Evolutionary conservation across 2,888 invertebrate species (phyloP).

Genomic region (Abscondita cerata): DNA sequence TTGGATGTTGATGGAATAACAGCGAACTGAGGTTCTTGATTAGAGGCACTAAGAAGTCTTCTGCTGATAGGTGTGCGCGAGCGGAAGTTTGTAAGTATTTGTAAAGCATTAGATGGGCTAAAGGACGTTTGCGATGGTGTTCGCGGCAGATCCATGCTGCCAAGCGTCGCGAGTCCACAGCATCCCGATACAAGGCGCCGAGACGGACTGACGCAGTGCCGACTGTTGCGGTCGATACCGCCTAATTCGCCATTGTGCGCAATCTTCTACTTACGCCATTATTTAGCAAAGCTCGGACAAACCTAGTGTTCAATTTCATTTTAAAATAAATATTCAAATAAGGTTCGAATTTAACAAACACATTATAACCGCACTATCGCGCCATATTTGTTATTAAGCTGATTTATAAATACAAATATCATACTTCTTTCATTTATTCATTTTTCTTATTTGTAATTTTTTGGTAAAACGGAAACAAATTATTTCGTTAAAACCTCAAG

Average conservation of each 20-base stretch:
- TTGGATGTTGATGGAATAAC: conserved; percentile 56
- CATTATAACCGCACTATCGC: too few relatives aligned
- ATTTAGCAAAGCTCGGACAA: conserved; percentile 21
- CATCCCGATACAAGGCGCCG: conserved; percentile 47
- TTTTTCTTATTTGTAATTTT: too few relatives aligned
- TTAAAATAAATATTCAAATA: too few relatives aligned
- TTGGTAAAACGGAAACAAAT: too few relatives aligned
- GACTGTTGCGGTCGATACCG: conserved; percentile 35
- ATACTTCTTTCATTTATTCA: too few relatives aligned
- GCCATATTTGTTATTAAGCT: too few relatives aligned
- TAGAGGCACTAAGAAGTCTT: conserved; percentile 48
- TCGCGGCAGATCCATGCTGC: conserved; percentile 56
- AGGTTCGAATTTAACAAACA: too few relatives aligned
- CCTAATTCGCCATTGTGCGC: conserved; percentile 34
- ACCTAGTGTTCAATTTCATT: not conserved
- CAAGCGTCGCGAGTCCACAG: conserved; percentile 44
- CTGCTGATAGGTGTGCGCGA: conserved; percentile 50
- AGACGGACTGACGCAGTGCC: conserved; percentile 44
- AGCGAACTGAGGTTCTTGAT: conserved; percentile 54
- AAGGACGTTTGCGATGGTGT: conserved; percentile 56
- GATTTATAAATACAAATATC: too few relatives aligned
- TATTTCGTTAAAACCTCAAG: too few relatives aligned
- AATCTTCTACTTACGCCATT: conserved; percentile 33
- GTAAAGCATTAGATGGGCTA: conserved; percentile 47
- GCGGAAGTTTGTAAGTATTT: conserved; percentile 46